A percentile compares a stretch with the other conserved stretches of the same genome.
Conservation (phyloP, 1,140 invertebrate genomes). For the Lepidurus packardi region DNA sequence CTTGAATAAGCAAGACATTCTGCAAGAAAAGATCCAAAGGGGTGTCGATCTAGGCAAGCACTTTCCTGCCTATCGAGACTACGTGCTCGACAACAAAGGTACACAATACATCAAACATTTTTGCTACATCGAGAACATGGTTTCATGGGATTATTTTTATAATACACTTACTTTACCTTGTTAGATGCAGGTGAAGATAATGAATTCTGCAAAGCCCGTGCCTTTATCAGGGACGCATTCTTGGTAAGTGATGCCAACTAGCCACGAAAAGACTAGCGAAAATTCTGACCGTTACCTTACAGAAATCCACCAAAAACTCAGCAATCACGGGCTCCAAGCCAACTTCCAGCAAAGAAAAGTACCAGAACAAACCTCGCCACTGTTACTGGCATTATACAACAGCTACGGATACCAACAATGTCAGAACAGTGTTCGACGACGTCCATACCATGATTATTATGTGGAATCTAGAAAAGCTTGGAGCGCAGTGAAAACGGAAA, state of each 20-base stretch:
- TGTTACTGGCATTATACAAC: constrained; percentile 63
- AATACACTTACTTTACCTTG: constrained; percentile 26
- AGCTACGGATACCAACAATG: constrained; percentile 66
- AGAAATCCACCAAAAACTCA: background rate
- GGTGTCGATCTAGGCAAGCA: constrained; percentile 57
- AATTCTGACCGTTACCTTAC: background rate
- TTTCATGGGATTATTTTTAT: constrained; percentile 24
- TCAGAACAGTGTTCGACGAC: constrained; percentile 61
- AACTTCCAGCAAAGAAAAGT: background rate
- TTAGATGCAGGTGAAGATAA: constrained; percentile 46
- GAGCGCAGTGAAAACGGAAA: constrained; percentile 40
- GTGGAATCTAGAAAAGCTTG: constrained; percentile 50
- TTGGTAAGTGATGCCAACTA: constrained; percentile 46
- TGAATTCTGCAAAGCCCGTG: constrained; percentile 58
- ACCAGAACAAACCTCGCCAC: constrained; percentile 25
- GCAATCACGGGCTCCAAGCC: background rate
- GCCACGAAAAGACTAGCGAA: background rate
- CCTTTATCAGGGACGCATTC: constrained; percentile 63
- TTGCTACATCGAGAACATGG: background rate
- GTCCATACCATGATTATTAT: constrained; percentile 64
- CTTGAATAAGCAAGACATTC: constrained; percentile 73
- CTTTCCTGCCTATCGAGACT: constrained; percentile 59
- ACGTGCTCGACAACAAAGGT: constrained; percentile 46
- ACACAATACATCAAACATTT: constrained; percentile 8
- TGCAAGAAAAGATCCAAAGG: constrained; percentile 61